Evolutionary conservation across 2,113 vertebrate species (phyloP), one percentile per base, ranked within the genome.

Genomic region (Urocitellus parryii): DNA sequence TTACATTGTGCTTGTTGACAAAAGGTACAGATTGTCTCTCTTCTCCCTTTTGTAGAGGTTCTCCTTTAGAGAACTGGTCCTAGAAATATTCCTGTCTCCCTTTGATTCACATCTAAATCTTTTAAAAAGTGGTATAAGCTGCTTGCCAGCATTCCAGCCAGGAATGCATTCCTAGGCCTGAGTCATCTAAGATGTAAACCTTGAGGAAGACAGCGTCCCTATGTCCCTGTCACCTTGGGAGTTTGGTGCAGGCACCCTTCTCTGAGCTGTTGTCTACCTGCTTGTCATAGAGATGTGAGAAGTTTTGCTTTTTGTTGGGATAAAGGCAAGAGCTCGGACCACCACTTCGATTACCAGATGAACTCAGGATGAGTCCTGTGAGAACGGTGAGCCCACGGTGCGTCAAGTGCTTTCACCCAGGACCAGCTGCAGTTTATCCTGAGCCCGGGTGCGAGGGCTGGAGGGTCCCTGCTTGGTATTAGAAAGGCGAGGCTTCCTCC

Each of bases 181-280:
- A 95, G 8, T 11, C 48, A 58, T 79, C 78, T 92, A 53, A 94
- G 91, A 91, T 51, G 48, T n/a, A 82, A 94, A 91, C 70, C 42
- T 76, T 10, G 58, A 79, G 37, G 61, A 61, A 78, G 42, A 65
- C 76, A 67, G 18, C 17, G 27, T 39, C n/a, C 32, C 42, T 10
- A n/a, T 67, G 14, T 91, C 8, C 91, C 42, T 4, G 37, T 42
- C 34, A 61, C 67, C 77, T 67, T 12, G 58, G 34, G 18, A 48
- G 24, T 45, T 76, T 34, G 58, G 58, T 2, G 78, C 25, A 51
- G 13, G 45, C 2, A 48, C 24, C 72, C 72, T 73, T 17, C 56
- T 92, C 39, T 48, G 58, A 79, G 42, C 32, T 56, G 17, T 72
- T 72, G 74, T 90, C 2, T 13, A n/a, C 45, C 20, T 74, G 24